Evolutionary conservation across 1,140 invertebrate species (phyloP).

Genomic region (Panulirus ornatus): DNA sequence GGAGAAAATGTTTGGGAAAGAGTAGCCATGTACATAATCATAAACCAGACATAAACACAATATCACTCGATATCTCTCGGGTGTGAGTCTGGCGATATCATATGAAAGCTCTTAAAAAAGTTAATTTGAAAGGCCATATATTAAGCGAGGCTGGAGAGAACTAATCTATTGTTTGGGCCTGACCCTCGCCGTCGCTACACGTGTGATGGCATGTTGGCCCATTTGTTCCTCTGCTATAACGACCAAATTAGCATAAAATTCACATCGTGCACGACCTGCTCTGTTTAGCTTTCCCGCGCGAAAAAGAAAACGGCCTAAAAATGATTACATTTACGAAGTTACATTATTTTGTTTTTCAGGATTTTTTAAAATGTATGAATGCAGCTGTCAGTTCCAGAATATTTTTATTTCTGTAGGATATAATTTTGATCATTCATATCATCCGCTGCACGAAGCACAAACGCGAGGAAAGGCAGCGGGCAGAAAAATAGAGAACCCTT

Average conservation of each 20-base stretch:
- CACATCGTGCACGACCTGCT: slow-evolving; percentile 52
- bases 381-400: slow-evolving; percentile 44
- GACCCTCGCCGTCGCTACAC: slow-evolving; percentile 9
- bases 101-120: background rate
- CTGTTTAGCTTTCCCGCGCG: slow-evolving; percentile 20
- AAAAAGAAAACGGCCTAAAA: slow-evolving; percentile 51
- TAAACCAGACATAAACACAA: background rate
- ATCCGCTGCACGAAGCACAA: background rate
- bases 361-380: background rate
- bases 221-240: slow-evolving; percentile 66
- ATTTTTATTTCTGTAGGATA: slow-evolving; percentile 5
- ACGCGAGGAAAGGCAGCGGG: background rate
- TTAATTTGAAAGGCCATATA: slow-evolving; percentile 24
- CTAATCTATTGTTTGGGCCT: slow-evolving; percentile 48
- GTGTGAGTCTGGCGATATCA: background rate
- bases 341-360: background rate
- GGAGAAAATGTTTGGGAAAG: background rate
- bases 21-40: background rate
- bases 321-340: slow-evolving; percentile 47
- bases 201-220: slow-evolving; percentile 66
- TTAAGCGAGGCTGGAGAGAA: slow-evolving; percentile 3
- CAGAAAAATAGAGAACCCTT: slow-evolving; percentile 28
- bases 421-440: slow-evolving; percentile 23
- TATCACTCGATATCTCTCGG: background rate
- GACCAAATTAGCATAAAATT: slow-evolving; percentile 71